These are phyloP conservation scores for Megalops atlanticus DNA, from an alignment of 2,113 vertebrate genomes.

Conservation along the genomic window DNA sequence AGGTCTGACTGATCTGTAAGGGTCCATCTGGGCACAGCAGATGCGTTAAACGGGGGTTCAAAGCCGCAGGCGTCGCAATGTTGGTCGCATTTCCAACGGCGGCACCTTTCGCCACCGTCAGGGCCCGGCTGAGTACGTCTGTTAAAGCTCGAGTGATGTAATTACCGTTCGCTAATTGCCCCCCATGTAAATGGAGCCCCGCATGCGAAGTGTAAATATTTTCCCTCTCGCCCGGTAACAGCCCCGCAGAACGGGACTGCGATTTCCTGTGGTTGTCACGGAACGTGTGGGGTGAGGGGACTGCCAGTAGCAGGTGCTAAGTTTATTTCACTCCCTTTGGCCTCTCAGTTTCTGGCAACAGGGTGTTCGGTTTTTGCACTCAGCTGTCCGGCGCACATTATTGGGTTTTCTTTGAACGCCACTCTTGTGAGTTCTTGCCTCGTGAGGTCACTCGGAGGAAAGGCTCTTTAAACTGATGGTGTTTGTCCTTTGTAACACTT, in stretches of 20 bases:
- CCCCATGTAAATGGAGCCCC: slow-evolving; percentile 22
- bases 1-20: too few relatives aligned
- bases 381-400: slow-evolving; percentile 35
- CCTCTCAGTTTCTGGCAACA: slow-evolving; percentile 36
- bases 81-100: neutral
- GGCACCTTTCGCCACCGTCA: neutral
- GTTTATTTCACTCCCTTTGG: slow-evolving; percentile 54
- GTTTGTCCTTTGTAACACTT: slow-evolving; percentile 27
- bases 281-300: slow-evolving; percentile 49
- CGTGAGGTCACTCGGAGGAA: slow-evolving; percentile 47
- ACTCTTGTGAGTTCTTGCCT: slow-evolving; percentile 43
- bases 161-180: slow-evolving; percentile 37
- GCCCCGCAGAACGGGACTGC: slow-evolving; percentile 30
- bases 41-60: neutral
- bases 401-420: slow-evolving; percentile 43
- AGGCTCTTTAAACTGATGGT: slow-evolving; percentile 22
- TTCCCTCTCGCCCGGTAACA: slow-evolving; percentile 36
- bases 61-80: too few relatives aligned
- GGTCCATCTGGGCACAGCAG: neutral
- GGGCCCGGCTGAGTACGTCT: slow-evolving; percentile 22
- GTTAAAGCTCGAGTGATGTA: slow-evolving; percentile 25
- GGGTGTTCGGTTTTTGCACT: slow-evolving; percentile 36
- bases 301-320: slow-evolving; percentile 58
- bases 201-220: slow-evolving; percentile 41
- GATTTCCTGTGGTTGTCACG: slow-evolving; percentile 36